Evolutionary conservation across 1,140 invertebrate genomes (phyloP), one percentile per base, ranked within the genome.

Genomic region (Heliconius hewitsoni): DNA sequence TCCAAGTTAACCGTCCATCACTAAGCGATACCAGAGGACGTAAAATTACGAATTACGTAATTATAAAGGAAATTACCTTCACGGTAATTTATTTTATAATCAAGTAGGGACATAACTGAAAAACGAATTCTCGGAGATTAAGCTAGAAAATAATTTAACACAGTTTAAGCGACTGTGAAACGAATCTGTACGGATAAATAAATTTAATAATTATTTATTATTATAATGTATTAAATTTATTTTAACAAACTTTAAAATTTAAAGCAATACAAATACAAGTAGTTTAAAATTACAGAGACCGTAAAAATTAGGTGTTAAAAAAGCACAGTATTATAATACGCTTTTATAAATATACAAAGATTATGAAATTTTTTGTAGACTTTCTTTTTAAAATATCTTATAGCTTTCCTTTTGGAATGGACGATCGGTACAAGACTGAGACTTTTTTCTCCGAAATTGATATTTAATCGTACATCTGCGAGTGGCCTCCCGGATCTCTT

Each of bases 401-500:
- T 30, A 66, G 27, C 11, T 23, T 46, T 13, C 55, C 55, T 23
- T 19, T 57, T 37, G 16, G 27, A 34, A 30, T 71, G 71, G 30
- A 71, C 37, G 71, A 27, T 42, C 16, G 19, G 71, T n/a, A 39
- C 9, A 23, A 72, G 19, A 16, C 8, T 39, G 42, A 78, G 74
- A 71, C 74, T 55, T 75, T 81, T 79, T 79, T 81, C 76, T 19
- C 27, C 27, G 74, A 71, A 30, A 57, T 77, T n/a, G 75, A 76
- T 80, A 73, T 81, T 80, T 80, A 83, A 80, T 80, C 75, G 78
- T 78, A 78, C 71, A 60, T 70, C 50, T 77, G 50, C 42, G 78
- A 66, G 77, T 34, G 77, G 81, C 73, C 78, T 83, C 82, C 82
- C 82, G 82, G 82, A 83, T 83, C 82, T 80, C 76, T 82, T 76